Evolutionary conservation across 37 sponge, comb jelly and placozoan species (phyloP).

Genomic region (Amphimedon queenslandica): DNA sequence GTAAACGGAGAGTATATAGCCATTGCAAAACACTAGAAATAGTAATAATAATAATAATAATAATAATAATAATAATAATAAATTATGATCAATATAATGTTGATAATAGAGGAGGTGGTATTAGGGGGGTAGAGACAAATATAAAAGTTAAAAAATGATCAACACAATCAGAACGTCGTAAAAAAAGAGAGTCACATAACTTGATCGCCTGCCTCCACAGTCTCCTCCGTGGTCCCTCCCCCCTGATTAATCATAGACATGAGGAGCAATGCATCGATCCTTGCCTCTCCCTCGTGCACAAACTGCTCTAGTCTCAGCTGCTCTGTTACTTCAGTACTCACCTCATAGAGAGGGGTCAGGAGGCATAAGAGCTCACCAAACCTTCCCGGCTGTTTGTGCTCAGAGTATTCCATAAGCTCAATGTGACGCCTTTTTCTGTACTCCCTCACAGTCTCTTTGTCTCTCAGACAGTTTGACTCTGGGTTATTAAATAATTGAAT

Average conservation of each 20-base stretch:
- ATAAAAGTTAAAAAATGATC: too few species aligned
- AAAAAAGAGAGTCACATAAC: too few species aligned
- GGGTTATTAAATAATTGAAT: too few species aligned
- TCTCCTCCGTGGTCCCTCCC: slow-evolving; percentile 21
- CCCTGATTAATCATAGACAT: slow-evolving; percentile 83
- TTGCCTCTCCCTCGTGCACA: slow-evolving; percentile 89
- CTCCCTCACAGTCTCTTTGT: slow-evolving; percentile 63
- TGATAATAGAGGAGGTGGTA: too few species aligned
- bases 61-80: too few species aligned
- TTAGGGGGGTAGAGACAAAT: too few species aligned
- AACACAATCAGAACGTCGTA: too few species aligned
- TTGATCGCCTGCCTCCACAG: too few species aligned
- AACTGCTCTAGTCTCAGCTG: slow-evolving; percentile 90
- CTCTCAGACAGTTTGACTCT: slow-evolving; percentile 73
- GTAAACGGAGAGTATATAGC: too few species aligned
- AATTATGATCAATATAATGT: too few species aligned
- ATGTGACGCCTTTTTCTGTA: slow-evolving; percentile 61
- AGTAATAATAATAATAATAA: too few species aligned
- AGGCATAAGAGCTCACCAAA: slow-evolving; percentile 88
- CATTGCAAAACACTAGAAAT: too few species aligned
- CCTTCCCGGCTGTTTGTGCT: slow-evolving; percentile 56
- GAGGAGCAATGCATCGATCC: slow-evolving; percentile 87
- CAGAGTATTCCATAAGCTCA: slow-evolving; percentile 80
- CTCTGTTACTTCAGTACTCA: slow-evolving; percentile 84
- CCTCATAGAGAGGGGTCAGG: slow-evolving; percentile 87